phyloP scores from a whole-genome alignment of 2,888 invertebrate genomes.

The Mylabris sibirica region DNA sequence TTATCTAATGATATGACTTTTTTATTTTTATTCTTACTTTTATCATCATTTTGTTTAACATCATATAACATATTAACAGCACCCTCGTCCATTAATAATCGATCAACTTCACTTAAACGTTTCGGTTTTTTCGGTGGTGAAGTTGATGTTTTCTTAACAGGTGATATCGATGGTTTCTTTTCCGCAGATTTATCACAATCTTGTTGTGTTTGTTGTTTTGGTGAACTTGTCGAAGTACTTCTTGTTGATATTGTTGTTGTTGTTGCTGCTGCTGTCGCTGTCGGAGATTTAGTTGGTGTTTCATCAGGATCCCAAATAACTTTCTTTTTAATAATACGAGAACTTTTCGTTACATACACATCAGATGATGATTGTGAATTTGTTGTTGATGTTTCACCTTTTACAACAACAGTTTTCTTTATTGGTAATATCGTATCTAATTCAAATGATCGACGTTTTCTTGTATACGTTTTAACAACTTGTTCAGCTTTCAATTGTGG shows the following conservation, averaged over 20 bases:
- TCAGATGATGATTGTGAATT: slow-evolving; percentile 18
- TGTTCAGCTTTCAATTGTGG: slow-evolving; percentile 52
- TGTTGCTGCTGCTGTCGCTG: slow-evolving; percentile 30
- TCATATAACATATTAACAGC: slow-evolving; percentile 86
- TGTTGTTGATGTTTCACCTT: background rate
- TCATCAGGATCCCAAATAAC: slow-evolving; percentile 78
- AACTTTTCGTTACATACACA: slow-evolving; percentile 59
- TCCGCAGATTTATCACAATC: slow-evolving; percentile 25
- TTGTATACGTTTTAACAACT: slow-evolving; percentile 57
- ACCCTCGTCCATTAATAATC: slow-evolving; percentile 82
- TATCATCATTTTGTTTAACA: slow-evolving; percentile 66
- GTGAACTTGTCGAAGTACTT: slow-evolving; percentile 54
- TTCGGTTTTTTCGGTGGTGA: slow-evolving; percentile 37
- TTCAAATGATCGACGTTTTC: slow-evolving; percentile 55
- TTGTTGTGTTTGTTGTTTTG: background rate
- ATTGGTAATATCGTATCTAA: slow-evolving; percentile 25
- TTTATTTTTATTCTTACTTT: slow-evolving; percentile 47
- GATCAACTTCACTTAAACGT: slow-evolving; percentile 75
- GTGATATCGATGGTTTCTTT: slow-evolving; percentile 32
- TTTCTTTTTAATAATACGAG: slow-evolving; percentile 74
- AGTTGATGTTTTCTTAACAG: slow-evolving; percentile 31
- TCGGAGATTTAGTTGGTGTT: slow-evolving; percentile 58
- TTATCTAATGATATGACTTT: slow-evolving; percentile 52
- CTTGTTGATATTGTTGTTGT: slow-evolving; percentile 22
- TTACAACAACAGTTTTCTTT: slow-evolving; percentile 25